Percentiles rank a stretch among this genome's conserved stretches.
phyloP scores from a whole-genome alignment of 2,113 vertebrate species.

The Paramisgurnus dabryanus region DNA sequence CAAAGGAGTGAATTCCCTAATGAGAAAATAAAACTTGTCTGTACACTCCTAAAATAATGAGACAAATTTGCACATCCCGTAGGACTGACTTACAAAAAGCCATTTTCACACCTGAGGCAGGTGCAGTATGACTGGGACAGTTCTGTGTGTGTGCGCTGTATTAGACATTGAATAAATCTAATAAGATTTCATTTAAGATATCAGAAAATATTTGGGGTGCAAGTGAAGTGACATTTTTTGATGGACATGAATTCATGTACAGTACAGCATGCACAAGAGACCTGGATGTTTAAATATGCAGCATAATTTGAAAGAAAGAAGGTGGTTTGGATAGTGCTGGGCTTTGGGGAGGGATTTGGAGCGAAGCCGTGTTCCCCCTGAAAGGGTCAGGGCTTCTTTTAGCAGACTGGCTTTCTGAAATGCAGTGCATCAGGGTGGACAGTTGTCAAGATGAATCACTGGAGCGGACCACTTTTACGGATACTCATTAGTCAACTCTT shows the following conservation, averaged over 20 bases:
- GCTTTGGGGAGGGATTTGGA: constrained; percentile 18
- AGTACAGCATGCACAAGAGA: constrained; percentile 22
- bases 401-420: background rate
- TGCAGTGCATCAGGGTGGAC: constrained; percentile 24
- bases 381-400: constrained; percentile 1
- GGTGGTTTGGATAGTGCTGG: constrained; percentile 12
- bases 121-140: background rate
- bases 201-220: background rate
- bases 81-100: constrained; percentile 6
- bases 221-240: constrained; percentile 10
- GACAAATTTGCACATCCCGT: constrained; percentile 16
- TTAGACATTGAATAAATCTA: background rate
- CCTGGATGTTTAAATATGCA: constrained; percentile 17
- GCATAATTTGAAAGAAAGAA: constrained; percentile 9
- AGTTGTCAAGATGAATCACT: constrained; percentile 27
- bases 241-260: background rate
- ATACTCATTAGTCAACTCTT: constrained; percentile 1
- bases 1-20: constrained; percentile 12
- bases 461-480: background rate
- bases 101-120: constrained; percentile 23
- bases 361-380: background rate
- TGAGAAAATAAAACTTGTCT: background rate
- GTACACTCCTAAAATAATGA: constrained; percentile 16
- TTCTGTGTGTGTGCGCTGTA: background rate
- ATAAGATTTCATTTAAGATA: background rate